Base-by-base conservation (phyloP, 2,113 vertebrate species). In the Callithrix jacchus region DNA sequence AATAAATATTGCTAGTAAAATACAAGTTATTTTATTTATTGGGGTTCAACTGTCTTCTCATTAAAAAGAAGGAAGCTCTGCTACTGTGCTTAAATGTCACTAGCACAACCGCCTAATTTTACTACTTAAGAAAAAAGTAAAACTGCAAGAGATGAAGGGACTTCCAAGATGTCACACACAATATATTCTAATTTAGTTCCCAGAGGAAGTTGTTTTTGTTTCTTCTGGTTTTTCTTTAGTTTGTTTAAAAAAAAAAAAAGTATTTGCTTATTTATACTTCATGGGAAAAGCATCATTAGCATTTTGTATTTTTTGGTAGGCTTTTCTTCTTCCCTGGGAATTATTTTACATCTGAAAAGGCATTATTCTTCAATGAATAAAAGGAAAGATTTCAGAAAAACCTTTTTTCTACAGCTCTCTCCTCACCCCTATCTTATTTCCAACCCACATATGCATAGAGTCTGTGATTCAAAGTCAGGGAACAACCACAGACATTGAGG, bases 281-380 rank as follows among this genome's bases (percentile, higher is more conserved):
- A 70, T 95, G 97, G 90, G 97, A 97, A 97, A 90, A 92, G 66
- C 86, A 95, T 95, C 92, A 96, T 97, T 97, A 97, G 93, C 85
- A 97, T 97, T 94, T 96, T 85, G 82, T 80, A 82, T 87, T 97
- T 98, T 89, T 61, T 49, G 87, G 84, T 95, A 54, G 73, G 52
- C 92, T 97, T 97, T 96, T 97, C 87, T 96, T 92, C 40, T 84
- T 89, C 83, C 88, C 80, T 68, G 93, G 91, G 97, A 93, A 96
- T 96, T 97, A 95, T 58, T 96, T 94, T 97, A 64, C 95, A 92
- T 94, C 86, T 95, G 95, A 98, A 97, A 97, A 54, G 92, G 92
- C 66, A 94, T 98, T 96, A 90, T 96, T 97, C 94, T 86, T 82
- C 71, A 66, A 23, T 96, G 93, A 97, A 95, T 91, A 97, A 97